Percentiles rank a stretch among this genome's conserved stretches.
phyloP scores from a whole-genome alignment of 2,888 invertebrate species.

The Nezara viridula region DNA sequence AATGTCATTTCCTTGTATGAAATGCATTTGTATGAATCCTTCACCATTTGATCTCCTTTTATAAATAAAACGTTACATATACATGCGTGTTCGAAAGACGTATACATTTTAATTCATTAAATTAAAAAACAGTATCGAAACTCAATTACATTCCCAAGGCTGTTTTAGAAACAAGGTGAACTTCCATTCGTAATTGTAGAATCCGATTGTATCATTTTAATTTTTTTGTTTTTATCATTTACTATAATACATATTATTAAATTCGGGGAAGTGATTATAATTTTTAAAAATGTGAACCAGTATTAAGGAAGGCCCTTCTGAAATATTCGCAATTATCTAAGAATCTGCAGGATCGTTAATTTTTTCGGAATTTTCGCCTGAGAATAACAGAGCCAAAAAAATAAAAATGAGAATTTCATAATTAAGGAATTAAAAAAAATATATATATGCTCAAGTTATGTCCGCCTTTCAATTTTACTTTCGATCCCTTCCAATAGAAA shows the following conservation, averaged over 20 bases:
- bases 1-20: not conserved
- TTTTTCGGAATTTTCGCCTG: not conserved
- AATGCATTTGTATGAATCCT: not conserved
- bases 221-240: not conserved
- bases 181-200: not conserved
- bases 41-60: not conserved
- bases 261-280: not conserved
- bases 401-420: too few relatives aligned
- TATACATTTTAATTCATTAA: not conserved
- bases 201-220: not conserved
- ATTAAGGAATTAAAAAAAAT: not conserved
- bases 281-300: not conserved
- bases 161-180: not conserved
- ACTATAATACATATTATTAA: not conserved
- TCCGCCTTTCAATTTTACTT: not conserved
- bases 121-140: not conserved
- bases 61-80: not conserved
- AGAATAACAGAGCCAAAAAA: not conserved
- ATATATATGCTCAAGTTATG: not conserved
- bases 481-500: too few relatives aligned
- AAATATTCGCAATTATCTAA: not conserved
- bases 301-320: not conserved
- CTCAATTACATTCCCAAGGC: not conserved
- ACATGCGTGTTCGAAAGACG: not conserved
- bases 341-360: not conserved